phyloP scores from a whole-genome alignment of 1,140 invertebrate genomes.

The Lerema accius region DNA sequence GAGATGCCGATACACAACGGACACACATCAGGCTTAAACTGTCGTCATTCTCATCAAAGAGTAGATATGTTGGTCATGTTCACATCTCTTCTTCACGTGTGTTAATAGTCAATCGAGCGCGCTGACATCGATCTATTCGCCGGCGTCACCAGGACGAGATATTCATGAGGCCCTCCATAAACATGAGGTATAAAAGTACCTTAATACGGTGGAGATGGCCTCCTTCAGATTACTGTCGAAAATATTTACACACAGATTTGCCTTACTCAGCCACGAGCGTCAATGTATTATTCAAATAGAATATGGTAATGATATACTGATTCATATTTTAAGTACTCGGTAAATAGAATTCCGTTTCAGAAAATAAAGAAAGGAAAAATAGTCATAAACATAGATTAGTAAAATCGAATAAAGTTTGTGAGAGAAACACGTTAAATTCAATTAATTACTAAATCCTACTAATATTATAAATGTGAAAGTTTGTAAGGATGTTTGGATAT shows the following conservation, averaged over 20 bases:
- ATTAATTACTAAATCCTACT: no score
- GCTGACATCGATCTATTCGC: constrained; percentile 4
- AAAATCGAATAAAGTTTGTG: no score
- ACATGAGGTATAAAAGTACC: constrained; percentile 20
- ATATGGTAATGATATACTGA: constrained; percentile 3
- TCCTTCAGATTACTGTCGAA: constrained; percentile 12
- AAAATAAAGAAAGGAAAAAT: background rate
- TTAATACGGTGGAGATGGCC: constrained; percentile 15
- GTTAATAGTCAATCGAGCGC: background rate
- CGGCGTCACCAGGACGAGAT: constrained; percentile 1
- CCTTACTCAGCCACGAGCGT: background rate
- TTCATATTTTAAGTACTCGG: background rate
- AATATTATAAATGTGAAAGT: no score
- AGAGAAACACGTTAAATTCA: no score
- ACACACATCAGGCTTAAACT: no score
- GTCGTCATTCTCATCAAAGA: no score
- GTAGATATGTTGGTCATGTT: no score
- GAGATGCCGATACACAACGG: no score
- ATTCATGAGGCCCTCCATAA: constrained; percentile 17
- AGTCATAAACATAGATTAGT: no score
- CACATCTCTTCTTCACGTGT: no score
- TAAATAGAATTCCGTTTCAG: background rate
- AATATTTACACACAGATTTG: constrained; percentile 10
- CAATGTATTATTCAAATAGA: constrained; percentile 6
- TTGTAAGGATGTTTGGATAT: no score